A percentile compares a stretch with the other conserved stretches of the same genome.
Evolutionary conservation across 2,797 vertebrate species (phyloP).

Genomic region (Myiotriccus ornatus): DNA sequence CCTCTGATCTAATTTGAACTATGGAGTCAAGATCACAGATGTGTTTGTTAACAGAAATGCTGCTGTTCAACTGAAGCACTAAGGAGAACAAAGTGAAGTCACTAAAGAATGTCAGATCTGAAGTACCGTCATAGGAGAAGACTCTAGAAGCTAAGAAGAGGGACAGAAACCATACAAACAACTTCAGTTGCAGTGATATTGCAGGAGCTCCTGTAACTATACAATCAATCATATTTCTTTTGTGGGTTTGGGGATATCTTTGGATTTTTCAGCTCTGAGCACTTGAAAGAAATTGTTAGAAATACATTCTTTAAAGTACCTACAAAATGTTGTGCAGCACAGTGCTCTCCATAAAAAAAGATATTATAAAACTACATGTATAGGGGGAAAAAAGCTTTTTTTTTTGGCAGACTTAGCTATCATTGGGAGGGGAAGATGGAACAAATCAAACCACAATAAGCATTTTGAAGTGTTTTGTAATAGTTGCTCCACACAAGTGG

Average conservation of each 20-base stretch:
- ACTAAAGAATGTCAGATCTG: neutral
- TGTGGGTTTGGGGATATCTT: neutral
- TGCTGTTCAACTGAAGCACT: neutral
- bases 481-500: neutral
- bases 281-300: slow-evolving; percentile 43
- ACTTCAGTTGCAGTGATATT: neutral
- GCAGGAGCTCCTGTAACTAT: slow-evolving; percentile 35
- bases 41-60: neutral
- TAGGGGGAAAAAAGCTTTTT: neutral
- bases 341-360: neutral
- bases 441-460: neutral
- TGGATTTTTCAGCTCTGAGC: slow-evolving; percentile 5
- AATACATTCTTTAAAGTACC: slow-evolving; percentile 2
- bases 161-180: neutral
- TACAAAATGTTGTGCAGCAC: neutral
- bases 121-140: neutral
- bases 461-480: neutral
- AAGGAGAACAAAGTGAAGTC: neutral
- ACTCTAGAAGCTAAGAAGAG: neutral
- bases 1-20: slow-evolving; percentile 5
- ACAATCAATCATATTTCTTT: slow-evolving; percentile 27
- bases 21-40: neutral
- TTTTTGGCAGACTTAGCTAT: neutral
- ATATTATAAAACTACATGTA: neutral
- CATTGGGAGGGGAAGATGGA: neutral